Conservation (phyloP, 2,113 vertebrate species). For the Regulus satrapa region DNA sequence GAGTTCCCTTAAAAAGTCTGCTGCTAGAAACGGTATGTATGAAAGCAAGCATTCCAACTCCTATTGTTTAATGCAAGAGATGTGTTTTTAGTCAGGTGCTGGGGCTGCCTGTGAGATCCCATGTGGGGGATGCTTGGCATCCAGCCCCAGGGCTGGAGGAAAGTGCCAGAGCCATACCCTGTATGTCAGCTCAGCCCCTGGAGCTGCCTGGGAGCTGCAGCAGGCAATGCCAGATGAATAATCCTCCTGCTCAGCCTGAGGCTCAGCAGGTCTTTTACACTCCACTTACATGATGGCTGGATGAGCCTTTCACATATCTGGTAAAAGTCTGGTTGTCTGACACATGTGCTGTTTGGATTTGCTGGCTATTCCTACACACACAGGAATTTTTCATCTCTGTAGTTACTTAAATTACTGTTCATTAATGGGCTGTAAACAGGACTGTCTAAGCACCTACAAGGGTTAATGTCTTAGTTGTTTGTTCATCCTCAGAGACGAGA, state of each 20-base stretch:
- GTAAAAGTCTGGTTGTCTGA: neutral
- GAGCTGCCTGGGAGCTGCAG: neutral
- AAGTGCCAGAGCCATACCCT: neutral
- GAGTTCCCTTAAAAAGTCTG: neutral
- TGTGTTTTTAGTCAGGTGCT: neutral
- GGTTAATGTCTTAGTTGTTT: neutral
- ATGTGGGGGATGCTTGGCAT: neutral
- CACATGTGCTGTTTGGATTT: neutral
- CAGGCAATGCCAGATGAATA: neutral
- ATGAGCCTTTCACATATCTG: neutral
- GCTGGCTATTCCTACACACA: neutral
- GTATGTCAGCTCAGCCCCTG: neutral
- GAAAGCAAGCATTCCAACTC: neutral
- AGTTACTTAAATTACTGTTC: neutral
- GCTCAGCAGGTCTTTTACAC: neutral
- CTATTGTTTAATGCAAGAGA: neutral
- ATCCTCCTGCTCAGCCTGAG: neutral
- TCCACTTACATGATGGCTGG: neutral
- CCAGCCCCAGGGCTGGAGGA: neutral
- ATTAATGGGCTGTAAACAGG: neutral
- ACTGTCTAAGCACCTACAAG: neutral
- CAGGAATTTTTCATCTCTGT: neutral
- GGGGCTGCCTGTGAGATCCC: neutral
- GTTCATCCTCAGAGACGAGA: neutral
- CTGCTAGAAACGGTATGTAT: neutral